Conservation (phyloP, 2,113 vertebrate genomes). For the Salvelinus fontinalis region DNA sequence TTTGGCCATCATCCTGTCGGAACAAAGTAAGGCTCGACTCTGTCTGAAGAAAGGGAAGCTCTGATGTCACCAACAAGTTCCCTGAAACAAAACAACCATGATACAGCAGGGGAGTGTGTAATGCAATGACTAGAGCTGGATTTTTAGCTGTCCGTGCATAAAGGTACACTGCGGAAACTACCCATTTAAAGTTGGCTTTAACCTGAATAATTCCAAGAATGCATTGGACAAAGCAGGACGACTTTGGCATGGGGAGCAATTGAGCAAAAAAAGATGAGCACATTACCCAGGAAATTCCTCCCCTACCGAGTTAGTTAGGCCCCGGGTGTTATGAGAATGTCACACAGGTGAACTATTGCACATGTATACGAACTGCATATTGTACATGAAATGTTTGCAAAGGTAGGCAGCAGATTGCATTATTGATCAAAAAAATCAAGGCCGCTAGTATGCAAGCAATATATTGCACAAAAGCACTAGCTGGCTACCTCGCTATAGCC, state of each 20-base stretch:
- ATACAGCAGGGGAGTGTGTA: neutral
- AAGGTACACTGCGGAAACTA: no score
- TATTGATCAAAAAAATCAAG: neutral
- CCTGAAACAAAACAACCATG: slow-evolving; percentile 45
- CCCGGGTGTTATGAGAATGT: no score
- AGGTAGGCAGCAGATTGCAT: neutral
- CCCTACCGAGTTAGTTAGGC: neutral
- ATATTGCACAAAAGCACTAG: slow-evolving; percentile 39
- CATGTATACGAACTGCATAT: neutral
- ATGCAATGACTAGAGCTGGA: neutral
- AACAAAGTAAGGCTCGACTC: slow-evolving; percentile 59
- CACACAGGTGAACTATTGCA: no score
- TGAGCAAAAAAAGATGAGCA: no score
- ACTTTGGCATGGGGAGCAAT: no score
- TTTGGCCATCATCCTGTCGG: slow-evolving; percentile 97
- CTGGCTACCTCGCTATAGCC: no score
- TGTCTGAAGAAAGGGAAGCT: slow-evolving; percentile 41
- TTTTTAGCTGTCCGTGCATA: no score
- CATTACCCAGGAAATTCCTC: no score
- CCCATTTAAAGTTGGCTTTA: no score
- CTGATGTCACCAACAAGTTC: slow-evolving; percentile 52
- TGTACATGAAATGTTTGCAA: neutral
- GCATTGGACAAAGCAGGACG: no score
- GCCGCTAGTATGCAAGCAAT: slow-evolving; percentile 48
- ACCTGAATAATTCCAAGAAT: no score